A percentile compares a stretch with the other conserved stretches of the same genome.
These are phyloP conservation scores for Parazoanthus darwini DNA, from an alignment of 92 coral and sea anemone species.

Conservation along the genomic window DNA sequence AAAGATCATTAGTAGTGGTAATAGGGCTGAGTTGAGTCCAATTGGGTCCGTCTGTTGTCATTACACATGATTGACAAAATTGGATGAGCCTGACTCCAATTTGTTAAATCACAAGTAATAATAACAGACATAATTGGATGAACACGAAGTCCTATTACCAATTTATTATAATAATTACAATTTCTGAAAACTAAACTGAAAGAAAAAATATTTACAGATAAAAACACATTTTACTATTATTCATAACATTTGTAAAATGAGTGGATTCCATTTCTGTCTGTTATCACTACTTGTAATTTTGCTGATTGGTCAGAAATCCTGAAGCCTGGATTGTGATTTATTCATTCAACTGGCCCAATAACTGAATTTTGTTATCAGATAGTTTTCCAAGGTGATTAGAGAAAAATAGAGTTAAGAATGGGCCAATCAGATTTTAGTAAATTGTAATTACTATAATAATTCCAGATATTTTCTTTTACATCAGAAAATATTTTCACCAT, in stretches of 20 bases:
- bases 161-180: too few relatives aligned
- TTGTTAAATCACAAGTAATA: slow-evolving; percentile 42
- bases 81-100: slow-evolving; percentile 39
- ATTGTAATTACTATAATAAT: slow-evolving; percentile 31
- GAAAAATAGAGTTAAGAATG: slow-evolving; percentile 35
- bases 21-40: slow-evolving; percentile 41
- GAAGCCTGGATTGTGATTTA: slow-evolving; percentile 40
- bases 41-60: slow-evolving; percentile 47
- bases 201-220: slow-evolving; percentile 18
- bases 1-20: slow-evolving; percentile 29
- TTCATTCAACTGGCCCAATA: slow-evolving; percentile 44
- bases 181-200: slow-evolving; percentile 35
- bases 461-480: slow-evolving; percentile 24
- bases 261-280: slow-evolving; percentile 26
- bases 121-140: slow-evolving; percentile 47
- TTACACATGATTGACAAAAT: slow-evolving; percentile 44
- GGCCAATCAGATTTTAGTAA: slow-evolving; percentile 45
- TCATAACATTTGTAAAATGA: slow-evolving; percentile 18
- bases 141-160: too few relatives aligned
- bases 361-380: slow-evolving; percentile 41
- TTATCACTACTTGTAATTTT: slow-evolving; percentile 32
- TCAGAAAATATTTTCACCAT: slow-evolving; percentile 1
- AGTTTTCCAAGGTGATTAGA: slow-evolving; percentile 27
- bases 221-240: slow-evolving; percentile 21
- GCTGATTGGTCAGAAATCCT: slow-evolving; percentile 29